Evolutionary conservation across 2,113 vertebrate genomes (phyloP).

Genomic region (Prunella fulvescens): DNA sequence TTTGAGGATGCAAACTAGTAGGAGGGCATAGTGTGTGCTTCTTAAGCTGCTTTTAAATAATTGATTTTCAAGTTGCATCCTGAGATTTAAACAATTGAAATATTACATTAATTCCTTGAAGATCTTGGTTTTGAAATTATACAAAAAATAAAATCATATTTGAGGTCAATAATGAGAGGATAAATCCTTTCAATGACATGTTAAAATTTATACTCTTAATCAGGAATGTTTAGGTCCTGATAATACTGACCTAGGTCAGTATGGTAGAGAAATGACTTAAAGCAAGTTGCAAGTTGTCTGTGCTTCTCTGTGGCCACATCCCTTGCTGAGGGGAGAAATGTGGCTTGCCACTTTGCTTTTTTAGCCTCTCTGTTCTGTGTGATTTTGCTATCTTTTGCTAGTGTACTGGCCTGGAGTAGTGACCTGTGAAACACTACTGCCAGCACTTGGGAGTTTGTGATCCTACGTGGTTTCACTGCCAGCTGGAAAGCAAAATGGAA

Average conservation of each 20-base stretch:
- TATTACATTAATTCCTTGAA: not conserved
- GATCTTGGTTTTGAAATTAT: not conserved
- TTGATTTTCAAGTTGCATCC: not conserved
- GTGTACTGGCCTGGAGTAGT: not conserved
- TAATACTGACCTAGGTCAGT: not conserved
- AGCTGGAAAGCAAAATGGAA: slow-evolving; percentile 65
- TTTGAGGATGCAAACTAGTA: not conserved
- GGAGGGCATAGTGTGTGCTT: not conserved
- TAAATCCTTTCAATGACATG: not conserved
- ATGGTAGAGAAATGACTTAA: not conserved
- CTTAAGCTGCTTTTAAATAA: not conserved
- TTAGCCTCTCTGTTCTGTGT: not conserved
- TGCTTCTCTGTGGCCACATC: not conserved
- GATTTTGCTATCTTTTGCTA: not conserved
- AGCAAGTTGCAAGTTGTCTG: fast-evolving
- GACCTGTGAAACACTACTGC: slow-evolving; percentile 18
- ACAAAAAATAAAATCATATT: not conserved
- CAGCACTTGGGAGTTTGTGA: slow-evolving; percentile 33
- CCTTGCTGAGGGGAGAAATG: not conserved
- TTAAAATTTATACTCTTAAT: not conserved
- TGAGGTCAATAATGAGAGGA: not conserved
- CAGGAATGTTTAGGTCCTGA: not conserved
- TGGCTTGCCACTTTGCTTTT: not conserved
- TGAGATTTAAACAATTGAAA: not conserved
- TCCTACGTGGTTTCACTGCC: slow-evolving; percentile 41